Conservation (phyloP, 2,888 invertebrate species). For the Liopterus haemorrhoidalis region DNA sequence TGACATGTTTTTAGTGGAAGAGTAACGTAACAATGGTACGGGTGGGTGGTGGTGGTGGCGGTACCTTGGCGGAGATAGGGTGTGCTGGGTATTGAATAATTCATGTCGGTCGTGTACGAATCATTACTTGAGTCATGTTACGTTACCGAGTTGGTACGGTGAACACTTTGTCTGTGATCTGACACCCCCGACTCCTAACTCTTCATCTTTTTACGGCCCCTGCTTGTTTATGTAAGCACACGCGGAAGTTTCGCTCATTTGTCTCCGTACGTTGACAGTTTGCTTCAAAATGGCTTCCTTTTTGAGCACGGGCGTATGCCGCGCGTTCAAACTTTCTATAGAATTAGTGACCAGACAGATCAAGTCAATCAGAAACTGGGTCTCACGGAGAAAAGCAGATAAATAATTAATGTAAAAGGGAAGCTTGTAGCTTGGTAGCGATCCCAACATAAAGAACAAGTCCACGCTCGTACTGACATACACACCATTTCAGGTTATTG, state of each 20-base stretch:
- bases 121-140: constrained; percentile 43
- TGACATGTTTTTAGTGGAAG: constrained; percentile 20
- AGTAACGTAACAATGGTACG: too few species aligned
- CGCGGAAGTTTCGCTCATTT: constrained; percentile 39
- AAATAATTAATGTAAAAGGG: too few species aligned
- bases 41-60: background rate
- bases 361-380: too few species aligned
- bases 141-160: constrained; percentile 40
- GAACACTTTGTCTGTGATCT: constrained; percentile 42
- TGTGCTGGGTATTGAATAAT: constrained; percentile 44
- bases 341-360: constrained; percentile 11
- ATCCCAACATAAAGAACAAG: too few species aligned
- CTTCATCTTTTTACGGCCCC: constrained; percentile 36
- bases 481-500: too few species aligned
- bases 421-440: too few species aligned
- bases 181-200: constrained; percentile 32
- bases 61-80: too few species aligned
- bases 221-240: constrained; percentile 43
- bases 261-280: constrained; percentile 40
- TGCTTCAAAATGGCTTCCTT: constrained; percentile 36
- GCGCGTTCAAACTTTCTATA: constrained; percentile 8
- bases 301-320: constrained; percentile 8
- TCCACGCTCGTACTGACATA: too few species aligned
- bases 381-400: too few species aligned
- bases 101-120: constrained; percentile 44